Conservation (phyloP, 1,140 invertebrate genomes). For the Hestina assimilis region DNA sequence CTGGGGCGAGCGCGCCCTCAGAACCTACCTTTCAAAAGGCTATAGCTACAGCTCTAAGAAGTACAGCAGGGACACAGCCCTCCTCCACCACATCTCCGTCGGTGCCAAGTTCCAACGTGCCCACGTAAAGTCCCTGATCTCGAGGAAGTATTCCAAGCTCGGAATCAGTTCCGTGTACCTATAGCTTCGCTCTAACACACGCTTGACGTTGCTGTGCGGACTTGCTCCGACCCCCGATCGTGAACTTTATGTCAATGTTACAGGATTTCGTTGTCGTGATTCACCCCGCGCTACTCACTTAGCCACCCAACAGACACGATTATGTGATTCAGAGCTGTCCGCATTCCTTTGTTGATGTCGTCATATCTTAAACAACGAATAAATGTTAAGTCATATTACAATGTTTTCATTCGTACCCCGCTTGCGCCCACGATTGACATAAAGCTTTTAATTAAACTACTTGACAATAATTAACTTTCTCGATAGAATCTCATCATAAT, state of each 20-base stretch:
- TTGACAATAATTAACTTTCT: background rate
- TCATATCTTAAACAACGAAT: slow-evolving; percentile 27
- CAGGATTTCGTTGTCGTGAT: slow-evolving; percentile 72
- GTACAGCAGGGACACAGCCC: slow-evolving; percentile 63
- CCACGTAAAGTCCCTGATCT: slow-evolving; percentile 81
- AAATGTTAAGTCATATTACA: slow-evolving; percentile 36
- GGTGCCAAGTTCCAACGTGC: slow-evolving; percentile 80
- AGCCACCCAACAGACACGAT: slow-evolving; percentile 27
- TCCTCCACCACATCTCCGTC: slow-evolving; percentile 77
- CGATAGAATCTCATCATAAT: background rate
- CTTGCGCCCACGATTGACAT: slow-evolving; percentile 41
- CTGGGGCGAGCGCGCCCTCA: slow-evolving; percentile 88
- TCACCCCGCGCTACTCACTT: slow-evolving; percentile 24
- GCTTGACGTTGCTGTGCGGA: slow-evolving; percentile 68
- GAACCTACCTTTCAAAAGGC: slow-evolving; percentile 81
- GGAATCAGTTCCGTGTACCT: slow-evolving; percentile 73
- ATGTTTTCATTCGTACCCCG: slow-evolving; percentile 27
- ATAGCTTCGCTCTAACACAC: slow-evolving; percentile 70
- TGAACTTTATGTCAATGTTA: slow-evolving; percentile 70
- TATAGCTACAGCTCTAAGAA: slow-evolving; percentile 40
- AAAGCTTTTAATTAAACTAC: slow-evolving; percentile 18
- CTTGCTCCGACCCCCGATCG: slow-evolving; percentile 40
- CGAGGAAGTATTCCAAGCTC: slow-evolving; percentile 80
- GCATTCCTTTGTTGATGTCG: slow-evolving; percentile 48
- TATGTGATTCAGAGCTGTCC: slow-evolving; percentile 49